These are phyloP conservation scores for Cordilura impudica DNA, from an alignment of 2,888 invertebrate species.

Conservation along the genomic window DNA sequence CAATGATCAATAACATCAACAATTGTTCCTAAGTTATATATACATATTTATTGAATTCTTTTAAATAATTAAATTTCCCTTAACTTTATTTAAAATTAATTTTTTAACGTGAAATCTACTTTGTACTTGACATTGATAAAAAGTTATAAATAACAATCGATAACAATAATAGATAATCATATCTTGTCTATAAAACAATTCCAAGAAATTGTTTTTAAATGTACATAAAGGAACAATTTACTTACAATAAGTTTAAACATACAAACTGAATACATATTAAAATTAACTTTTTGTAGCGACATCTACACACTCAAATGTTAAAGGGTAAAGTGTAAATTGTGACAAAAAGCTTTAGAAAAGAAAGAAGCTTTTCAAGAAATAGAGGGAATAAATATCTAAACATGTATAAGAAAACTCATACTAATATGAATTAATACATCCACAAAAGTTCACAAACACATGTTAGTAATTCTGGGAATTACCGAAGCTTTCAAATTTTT, in stretches of 20 bases:
- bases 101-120: too few species aligned
- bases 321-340: background rate
- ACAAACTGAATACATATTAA: too few species aligned
- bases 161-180: background rate
- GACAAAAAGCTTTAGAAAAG: background rate
- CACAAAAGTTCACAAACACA: slow-evolving; percentile 24
- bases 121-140: background rate
- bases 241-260: background rate
- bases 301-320: background rate
- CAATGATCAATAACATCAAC: too few species aligned
- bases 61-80: too few species aligned
- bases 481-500: slow-evolving; percentile 39
- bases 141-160: background rate
- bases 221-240: background rate
- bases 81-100: too few species aligned
- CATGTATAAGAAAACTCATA: background rate
- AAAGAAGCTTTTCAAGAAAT: background rate
- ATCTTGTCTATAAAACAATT: background rate
- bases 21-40: too few species aligned
- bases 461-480: slow-evolving; percentile 55
- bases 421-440: background rate
- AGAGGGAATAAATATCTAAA: background rate
- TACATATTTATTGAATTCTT: too few species aligned
- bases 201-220: background rate
- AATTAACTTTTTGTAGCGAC: background rate